Conservation (phyloP, 2,113 vertebrate species). For the Eubucco bourcierii region DNA sequence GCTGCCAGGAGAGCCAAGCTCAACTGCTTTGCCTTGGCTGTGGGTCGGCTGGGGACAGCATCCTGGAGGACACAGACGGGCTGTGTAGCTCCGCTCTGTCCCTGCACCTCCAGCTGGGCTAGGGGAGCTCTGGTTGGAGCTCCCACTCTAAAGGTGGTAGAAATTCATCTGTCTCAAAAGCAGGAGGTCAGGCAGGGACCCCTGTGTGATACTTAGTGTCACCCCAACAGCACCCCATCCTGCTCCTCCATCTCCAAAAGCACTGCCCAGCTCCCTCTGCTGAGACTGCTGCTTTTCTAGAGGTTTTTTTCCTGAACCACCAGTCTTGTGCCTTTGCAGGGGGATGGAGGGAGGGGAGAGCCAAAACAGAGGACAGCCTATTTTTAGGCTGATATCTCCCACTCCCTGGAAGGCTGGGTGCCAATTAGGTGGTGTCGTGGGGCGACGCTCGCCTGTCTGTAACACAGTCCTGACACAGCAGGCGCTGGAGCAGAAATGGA, state of each 20-base stretch:
- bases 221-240: not conserved
- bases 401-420: conserved; percentile 52
- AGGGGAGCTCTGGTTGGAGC: not conserved
- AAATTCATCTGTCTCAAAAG: not conserved
- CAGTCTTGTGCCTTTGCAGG: not conserved
- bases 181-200: not conserved
- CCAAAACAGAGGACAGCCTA: conserved; percentile 33
- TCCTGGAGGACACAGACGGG: not conserved
- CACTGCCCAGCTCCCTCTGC: accelerated
- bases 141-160: not conserved
- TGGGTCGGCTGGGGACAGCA: not conserved
- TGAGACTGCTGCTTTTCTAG: not conserved
- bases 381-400: conserved; percentile 66
- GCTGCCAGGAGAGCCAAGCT: not conserved
- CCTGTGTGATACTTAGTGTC: accelerated
- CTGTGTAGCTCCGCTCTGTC: not conserved
- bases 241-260: not conserved
- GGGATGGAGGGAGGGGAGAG: not conserved
- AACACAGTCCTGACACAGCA: not conserved
- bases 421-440: not conserved
- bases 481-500: not conserved
- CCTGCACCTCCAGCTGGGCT: accelerated
- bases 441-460: not conserved
- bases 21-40: not conserved
- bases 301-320: not conserved